Conservation (phyloP, 2,888 invertebrate genomes). For the Pteria penguin region DNA sequence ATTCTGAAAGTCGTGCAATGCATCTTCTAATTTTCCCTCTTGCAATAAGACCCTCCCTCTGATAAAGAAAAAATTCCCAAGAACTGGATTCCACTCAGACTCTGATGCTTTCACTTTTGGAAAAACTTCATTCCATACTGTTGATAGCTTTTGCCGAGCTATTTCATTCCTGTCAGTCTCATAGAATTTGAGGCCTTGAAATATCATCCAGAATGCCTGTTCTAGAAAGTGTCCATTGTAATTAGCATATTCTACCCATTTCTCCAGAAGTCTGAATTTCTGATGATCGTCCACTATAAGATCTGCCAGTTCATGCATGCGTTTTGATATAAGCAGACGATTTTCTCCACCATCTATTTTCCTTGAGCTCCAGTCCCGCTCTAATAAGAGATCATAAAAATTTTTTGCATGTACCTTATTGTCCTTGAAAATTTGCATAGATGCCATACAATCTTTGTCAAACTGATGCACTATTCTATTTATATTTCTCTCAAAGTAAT, state of each 20-base stretch:
- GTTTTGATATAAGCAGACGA: background rate
- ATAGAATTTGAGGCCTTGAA: constrained; percentile 16
- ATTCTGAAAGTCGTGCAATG: constrained; percentile 5
- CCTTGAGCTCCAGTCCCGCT: background rate
- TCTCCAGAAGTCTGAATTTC: constrained; percentile 21
- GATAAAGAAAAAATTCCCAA: constrained; percentile 21
- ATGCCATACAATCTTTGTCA: constrained; percentile 26
- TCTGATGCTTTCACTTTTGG: background rate
- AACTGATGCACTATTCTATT: constrained; percentile 15
- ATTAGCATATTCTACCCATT: constrained; percentile 11
- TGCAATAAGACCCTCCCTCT: constrained; percentile 13
- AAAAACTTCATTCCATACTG: background rate
- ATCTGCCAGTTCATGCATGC: constrained; percentile 13
- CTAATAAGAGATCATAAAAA: constrained; percentile 12
- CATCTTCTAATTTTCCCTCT: background rate
- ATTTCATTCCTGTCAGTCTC: constrained; percentile 31
- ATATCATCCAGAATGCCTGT: constrained; percentile 22
- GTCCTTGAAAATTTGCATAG: constrained; percentile 10
- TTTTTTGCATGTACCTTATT: constrained; percentile 27
- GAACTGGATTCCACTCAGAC: constrained; percentile 4
- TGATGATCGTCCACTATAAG: constrained; percentile 9
- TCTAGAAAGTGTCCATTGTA: background rate
- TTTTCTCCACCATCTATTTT: background rate
- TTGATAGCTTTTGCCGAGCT: background rate
- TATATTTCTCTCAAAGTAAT: constrained; percentile 20